Evolutionary conservation across 2,113 vertebrate species (phyloP).

Genomic region (Phalacrocorax pelagicus): DNA sequence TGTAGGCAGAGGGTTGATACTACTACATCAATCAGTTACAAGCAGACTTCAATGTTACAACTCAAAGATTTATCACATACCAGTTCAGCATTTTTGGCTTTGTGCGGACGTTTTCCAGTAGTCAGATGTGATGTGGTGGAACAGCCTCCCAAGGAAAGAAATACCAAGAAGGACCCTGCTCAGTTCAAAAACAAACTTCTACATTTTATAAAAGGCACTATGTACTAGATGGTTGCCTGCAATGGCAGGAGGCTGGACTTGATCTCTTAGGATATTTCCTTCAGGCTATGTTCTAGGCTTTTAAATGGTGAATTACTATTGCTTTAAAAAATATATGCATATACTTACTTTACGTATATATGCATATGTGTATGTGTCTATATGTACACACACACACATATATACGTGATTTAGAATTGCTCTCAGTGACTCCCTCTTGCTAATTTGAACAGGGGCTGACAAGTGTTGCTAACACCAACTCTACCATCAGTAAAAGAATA

Average conservation of each 20-base stretch:
- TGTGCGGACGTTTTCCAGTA: background rate
- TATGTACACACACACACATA: background rate
- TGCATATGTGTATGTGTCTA: no score
- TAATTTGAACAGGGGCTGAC: background rate
- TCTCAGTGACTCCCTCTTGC: background rate
- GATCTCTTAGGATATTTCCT: background rate
- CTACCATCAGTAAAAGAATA: background rate
- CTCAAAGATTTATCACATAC: background rate
- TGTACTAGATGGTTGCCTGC: background rate
- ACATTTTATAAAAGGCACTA: background rate
- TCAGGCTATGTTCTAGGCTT: background rate
- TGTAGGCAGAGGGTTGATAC: background rate
- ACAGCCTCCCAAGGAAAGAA: background rate
- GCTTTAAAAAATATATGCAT: background rate
- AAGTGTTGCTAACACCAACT: background rate
- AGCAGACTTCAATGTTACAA: background rate
- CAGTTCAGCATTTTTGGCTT: background rate
- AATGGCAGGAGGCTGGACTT: background rate
- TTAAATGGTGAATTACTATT: background rate
- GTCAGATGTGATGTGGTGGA: background rate
- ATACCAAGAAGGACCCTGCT: background rate
- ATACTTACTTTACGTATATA: background rate
- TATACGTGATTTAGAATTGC: background rate
- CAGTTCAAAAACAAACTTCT: background rate
- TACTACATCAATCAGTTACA: background rate